Percentiles rank a stretch among this genome's conserved stretches.
Evolutionary conservation across 2,888 invertebrate species (phyloP).

Genomic region (Endotricha flammealis): DNA sequence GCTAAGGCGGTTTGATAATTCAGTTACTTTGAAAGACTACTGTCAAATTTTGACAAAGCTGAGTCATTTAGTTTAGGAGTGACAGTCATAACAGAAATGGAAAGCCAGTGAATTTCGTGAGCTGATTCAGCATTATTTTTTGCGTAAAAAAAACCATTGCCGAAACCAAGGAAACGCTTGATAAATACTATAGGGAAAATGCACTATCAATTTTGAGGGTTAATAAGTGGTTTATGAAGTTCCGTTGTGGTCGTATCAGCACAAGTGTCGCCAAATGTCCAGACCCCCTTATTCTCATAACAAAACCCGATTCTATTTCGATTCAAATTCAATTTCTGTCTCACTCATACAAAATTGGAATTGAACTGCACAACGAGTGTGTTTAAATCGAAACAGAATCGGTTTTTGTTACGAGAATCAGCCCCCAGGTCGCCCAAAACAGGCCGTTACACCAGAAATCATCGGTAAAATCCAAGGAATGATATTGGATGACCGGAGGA

Average conservation of each 20-base stretch:
- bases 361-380: too few species aligned
- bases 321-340: too few species aligned
- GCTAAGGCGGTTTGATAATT: too few species aligned
- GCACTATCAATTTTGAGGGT: conserved; percentile 22
- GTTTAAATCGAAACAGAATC: too few species aligned
- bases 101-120: conserved; percentile 2
- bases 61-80: too few species aligned
- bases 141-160: conserved; percentile 4
- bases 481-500: conserved; percentile 2
- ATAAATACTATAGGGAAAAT: conserved; percentile 20
- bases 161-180: conserved; percentile 10
- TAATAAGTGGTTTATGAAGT: conserved; percentile 21
- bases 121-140: conserved; percentile 1
- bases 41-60: too few species aligned
- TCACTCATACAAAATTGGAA: too few species aligned
- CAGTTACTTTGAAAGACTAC: too few species aligned
- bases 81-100: background rate
- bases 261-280: background rate
- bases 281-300: too few species aligned
- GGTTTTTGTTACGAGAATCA: too few species aligned
- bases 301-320: too few species aligned
- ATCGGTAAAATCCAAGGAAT: conserved; percentile 7
- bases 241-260: conserved; percentile 20
- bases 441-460: conserved; percentile 1
- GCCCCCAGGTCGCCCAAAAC: conserved; percentile 1